These are phyloP conservation scores for Lagenorhynchus albirostris DNA, from an alignment of 2,113 vertebrate species.

Conservation along the genomic window DNA sequence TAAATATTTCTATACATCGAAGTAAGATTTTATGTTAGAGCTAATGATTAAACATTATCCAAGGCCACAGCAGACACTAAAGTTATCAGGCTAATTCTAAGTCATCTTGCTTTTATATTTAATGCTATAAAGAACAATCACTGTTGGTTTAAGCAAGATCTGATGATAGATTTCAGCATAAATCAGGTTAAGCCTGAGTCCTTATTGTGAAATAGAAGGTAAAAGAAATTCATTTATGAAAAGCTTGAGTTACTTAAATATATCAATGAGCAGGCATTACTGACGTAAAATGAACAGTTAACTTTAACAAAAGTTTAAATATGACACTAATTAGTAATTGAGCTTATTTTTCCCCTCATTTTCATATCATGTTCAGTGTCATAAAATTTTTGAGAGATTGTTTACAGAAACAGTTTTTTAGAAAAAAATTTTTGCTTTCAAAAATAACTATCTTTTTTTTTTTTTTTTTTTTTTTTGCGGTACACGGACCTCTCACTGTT, in stretches of 20 bases:
- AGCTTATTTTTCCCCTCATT: neutral
- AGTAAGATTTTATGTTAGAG: constrained; percentile 29
- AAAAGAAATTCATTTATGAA: neutral
- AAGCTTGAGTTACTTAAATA: neutral
- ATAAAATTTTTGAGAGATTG: neutral
- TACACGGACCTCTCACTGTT: no score
- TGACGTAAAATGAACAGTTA: neutral
- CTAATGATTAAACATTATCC: neutral
- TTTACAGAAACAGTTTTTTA: neutral
- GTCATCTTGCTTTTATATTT: neutral
- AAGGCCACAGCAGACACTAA: neutral
- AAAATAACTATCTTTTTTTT: neutral
- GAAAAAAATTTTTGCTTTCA: neutral
- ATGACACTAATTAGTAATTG: neutral
- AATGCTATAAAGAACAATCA: neutral
- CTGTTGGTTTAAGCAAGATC: neutral
- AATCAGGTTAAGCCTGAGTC: neutral
- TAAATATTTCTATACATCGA: constrained; percentile 27
- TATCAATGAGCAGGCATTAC: neutral
- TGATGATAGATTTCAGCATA: neutral
- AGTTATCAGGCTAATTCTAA: neutral
- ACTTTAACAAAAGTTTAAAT: neutral
- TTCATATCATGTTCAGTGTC: neutral
- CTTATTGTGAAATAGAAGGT: neutral
- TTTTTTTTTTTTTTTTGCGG: no score